Conservation (phyloP, 2,888 invertebrate genomes). For the Lumbricus terrestris region DNA sequence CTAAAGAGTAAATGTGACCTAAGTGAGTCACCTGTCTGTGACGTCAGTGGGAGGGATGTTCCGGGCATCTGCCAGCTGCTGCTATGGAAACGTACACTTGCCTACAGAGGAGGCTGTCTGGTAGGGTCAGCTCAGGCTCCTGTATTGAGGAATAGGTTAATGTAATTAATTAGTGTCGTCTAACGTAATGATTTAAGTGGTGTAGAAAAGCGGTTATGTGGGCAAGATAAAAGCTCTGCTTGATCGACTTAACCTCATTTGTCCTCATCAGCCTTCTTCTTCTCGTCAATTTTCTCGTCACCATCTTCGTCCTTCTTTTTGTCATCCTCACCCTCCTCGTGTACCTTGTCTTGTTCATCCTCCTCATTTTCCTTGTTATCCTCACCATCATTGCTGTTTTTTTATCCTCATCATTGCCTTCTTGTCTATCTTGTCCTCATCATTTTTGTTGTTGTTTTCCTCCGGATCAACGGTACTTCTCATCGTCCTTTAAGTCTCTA, state of each 20-base stretch:
- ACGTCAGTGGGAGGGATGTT: constrained; percentile 72
- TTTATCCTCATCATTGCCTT: background rate
- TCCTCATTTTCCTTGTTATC: no score
- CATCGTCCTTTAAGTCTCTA: background rate
- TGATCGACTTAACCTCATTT: background rate
- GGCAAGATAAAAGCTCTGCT: background rate
- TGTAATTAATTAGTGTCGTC: background rate
- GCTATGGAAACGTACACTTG: constrained; percentile 70
- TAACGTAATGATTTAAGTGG: background rate
- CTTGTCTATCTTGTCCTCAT: background rate
- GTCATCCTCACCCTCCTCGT: no score
- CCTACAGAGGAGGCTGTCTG: constrained; percentile 78
- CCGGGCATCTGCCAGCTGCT: constrained; percentile 73
- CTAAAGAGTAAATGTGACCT: constrained; percentile 25
- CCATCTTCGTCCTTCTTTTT: no score
- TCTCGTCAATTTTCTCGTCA: background rate
- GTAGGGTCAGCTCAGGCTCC: constrained; percentile 58
- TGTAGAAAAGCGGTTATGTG: background rate
- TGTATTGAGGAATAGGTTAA: background rate
- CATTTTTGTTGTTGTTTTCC: background rate
- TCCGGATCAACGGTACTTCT: background rate
- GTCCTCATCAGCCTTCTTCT: background rate
- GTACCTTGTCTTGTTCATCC: no score
- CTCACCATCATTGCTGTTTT: no score
- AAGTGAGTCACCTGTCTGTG: constrained; percentile 72